phyloP scores from a whole-genome alignment of 2,888 invertebrate genomes.

The Pandemis heparana region DNA sequence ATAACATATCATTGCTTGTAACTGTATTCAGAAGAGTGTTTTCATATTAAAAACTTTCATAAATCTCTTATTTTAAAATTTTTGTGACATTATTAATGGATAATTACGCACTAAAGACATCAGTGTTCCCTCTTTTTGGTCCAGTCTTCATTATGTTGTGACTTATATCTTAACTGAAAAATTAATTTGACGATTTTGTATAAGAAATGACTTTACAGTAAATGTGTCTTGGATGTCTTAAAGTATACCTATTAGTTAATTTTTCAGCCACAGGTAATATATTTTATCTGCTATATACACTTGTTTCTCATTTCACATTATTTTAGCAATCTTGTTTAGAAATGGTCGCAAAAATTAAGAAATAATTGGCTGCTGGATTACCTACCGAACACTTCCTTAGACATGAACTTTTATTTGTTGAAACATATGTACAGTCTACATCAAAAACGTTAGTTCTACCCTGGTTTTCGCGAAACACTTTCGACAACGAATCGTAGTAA shows the following conservation, averaged over 20 bases:
- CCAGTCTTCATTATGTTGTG: conserved; percentile 3
- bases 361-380: conserved; percentile 23
- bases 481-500: not conserved
- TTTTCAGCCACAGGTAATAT: not conserved
- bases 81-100: conserved; percentile 12
- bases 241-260: conserved; percentile 1
- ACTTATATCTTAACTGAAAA: conserved; percentile 6
- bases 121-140: conserved; percentile 1
- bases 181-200: not conserved
- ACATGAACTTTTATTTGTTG: conserved; percentile 56
- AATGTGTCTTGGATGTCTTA: not conserved
- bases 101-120: conserved; percentile 2
- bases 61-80: not conserved
- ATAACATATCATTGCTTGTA: not conserved
- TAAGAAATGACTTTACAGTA: not conserved
- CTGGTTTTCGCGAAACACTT: not conserved
- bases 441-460: not conserved
- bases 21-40: not conserved
- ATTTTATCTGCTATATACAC: conserved; percentile 12
- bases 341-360: not conserved
- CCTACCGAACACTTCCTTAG: conserved; percentile 47
- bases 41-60: not conserved
- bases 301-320: conserved; percentile 15
- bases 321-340: not conserved
- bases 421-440: not conserved